Base-by-base conservation (phyloP, 2,888 invertebrate genomes). In the Poecilus cupreus region DNA sequence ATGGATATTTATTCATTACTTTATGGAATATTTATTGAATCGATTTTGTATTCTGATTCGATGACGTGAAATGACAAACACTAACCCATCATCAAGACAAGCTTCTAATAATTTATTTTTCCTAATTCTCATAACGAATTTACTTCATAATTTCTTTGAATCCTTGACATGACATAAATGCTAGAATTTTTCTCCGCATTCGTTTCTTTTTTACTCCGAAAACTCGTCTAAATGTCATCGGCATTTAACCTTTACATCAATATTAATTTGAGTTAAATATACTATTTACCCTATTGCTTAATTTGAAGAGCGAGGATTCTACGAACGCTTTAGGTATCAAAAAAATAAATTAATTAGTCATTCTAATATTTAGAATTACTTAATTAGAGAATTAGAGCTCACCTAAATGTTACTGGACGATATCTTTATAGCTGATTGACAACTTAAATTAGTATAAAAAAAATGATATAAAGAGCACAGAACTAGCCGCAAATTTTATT, bases 1-100 rank as follows among this genome's bases (percentile, higher is more conserved):
- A 54, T 22, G 26, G 26, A 26, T 26, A 60, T 26, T 60, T 60
- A 60, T 60, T 60, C 60, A 60, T 60, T 26, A 60, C 60, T 22
- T 60, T 60, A 60, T 60, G 60, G 60, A 60, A 60, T 60, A 60
- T 60, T 60, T 60, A 60, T 60, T 24, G 13, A 60, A 60, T 60
- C 60, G 60, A 60, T 60, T 60, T 22, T 24, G 60, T 26, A 60
- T 60, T 60, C 13, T 60, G 60, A 60, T 60, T 60, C 26, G 24
- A 13, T 60, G 60, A 60, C 60, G 60, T 60, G 60, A 22, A 60
- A 51, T 26, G 26, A 26, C 26, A 18, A 51, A 54, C 54, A 32
- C 4, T 54, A 54, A 54, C 54, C 60, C 26, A 26, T 60, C 60
- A 60, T 60, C 60, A 26, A 60, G 60, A 60, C 24, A 60, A n/a